Evolutionary conservation across 2,113 vertebrate genomes (phyloP).

Genomic region (Camelus dromedarius): DNA sequence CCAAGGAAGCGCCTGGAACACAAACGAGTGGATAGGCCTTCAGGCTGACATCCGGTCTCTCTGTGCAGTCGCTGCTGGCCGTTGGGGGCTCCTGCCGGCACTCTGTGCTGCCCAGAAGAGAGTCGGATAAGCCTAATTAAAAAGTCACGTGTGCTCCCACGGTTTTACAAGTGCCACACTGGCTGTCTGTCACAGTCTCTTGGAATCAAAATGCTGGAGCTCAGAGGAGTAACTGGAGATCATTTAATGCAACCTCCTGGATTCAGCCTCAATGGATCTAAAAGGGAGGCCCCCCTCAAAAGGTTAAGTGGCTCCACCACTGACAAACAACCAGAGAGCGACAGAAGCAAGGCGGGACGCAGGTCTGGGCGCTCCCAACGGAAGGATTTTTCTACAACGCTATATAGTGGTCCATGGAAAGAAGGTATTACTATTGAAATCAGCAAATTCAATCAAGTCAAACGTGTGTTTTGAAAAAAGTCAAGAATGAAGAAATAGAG

Average conservation of each 20-base stretch:
- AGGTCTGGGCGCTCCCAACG: not conserved
- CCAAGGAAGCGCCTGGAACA: not conserved
- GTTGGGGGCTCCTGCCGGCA: not conserved
- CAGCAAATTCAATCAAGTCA: slow-evolving; percentile 48
- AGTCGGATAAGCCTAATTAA: slow-evolving; percentile 20
- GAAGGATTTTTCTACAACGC: not conserved
- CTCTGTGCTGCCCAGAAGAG: not conserved
- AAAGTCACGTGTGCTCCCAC: not conserved
- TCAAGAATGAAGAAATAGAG: slow-evolving; percentile 82
- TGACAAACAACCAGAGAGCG: not conserved
- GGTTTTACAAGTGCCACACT: slow-evolving; percentile 46
- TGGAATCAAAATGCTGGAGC: not conserved
- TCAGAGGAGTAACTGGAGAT: not conserved
- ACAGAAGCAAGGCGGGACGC: slow-evolving; percentile 55
- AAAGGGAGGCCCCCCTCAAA: not conserved
- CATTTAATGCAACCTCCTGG: not conserved
- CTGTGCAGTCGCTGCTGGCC: not conserved
- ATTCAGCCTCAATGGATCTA: not conserved
- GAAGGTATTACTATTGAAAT: not conserved
- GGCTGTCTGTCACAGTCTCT: not conserved
- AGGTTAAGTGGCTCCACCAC: slow-evolving; percentile 11
- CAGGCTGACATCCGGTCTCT: not conserved
- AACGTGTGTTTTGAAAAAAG: slow-evolving; percentile 75
- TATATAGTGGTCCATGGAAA: not conserved
- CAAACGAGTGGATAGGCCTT: not conserved